phyloP scores from a whole-genome alignment of 1,140 invertebrate genomes.

The Lamellibrachia luymesi region DNA sequence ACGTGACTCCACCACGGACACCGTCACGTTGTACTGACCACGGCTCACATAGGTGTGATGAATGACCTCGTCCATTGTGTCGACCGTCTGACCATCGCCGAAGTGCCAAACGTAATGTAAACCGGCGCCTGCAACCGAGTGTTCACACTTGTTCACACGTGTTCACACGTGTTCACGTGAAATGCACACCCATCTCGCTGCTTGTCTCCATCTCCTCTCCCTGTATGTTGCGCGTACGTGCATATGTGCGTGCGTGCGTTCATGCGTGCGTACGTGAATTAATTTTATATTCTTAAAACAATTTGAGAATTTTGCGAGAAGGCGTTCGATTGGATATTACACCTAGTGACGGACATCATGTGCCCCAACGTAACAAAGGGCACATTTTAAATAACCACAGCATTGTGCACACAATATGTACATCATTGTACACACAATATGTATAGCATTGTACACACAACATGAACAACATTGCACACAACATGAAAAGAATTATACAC shows the following conservation, averaged over 20 bases:
- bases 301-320: too few species aligned
- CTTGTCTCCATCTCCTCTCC: not conserved
- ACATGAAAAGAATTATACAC: too few species aligned
- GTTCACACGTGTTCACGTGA: not conserved
- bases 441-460: too few species aligned
- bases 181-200: not conserved
- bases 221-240: not conserved
- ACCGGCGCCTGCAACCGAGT: slow-evolving; percentile 8
- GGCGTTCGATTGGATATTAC: too few species aligned
- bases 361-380: too few species aligned
- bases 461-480: too few species aligned
- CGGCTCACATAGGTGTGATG: slow-evolving; percentile 8
- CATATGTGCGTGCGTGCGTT: not conserved
- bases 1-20: not conserved
- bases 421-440: too few species aligned
- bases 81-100: slow-evolving; percentile 14
- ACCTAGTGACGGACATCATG: too few species aligned
- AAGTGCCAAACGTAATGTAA: slow-evolving; percentile 8
- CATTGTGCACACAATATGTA: too few species aligned
- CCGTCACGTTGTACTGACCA: slow-evolving; percentile 18
- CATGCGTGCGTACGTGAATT: too few species aligned
- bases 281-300: too few species aligned
- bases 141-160: not conserved
- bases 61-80: slow-evolving; percentile 15
- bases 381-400: too few species aligned